Base-by-base conservation (phyloP, 1,140 invertebrate species). In the Battus philenor region DNA sequence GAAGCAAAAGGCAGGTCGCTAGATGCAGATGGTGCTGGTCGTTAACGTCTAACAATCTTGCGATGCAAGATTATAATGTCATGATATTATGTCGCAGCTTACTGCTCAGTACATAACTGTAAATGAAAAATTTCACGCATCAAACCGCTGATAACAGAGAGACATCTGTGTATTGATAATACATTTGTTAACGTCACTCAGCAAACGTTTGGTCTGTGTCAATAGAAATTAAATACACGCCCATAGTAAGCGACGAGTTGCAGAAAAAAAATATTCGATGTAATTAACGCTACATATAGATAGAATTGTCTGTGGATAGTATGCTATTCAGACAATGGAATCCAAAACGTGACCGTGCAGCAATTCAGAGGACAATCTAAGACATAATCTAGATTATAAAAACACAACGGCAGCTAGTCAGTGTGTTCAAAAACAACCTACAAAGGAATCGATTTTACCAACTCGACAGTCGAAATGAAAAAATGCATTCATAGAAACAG, bases 341-440 rank as follows among this genome's bases (percentile, higher is more conserved):
- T 46, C 33, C 43, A 49, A 53, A 76, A 55, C 73, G 67, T 84
- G 80, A 84, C 77, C 73, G 26, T 67, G 75, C 76, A 72, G 44
- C 63, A 73, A 69, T 70, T 61, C 64, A 53, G 46, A 59, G 51
- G 72, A 80, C 72, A 81, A 84, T 81, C 80, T 75, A 27, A 72
- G 63, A 71, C 66, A 69, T 69, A 68, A 79, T 80, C 79, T 79
- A 77, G 72, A 80, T 78, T 73, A 57, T 68, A 71, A 68, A 65
- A 73, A 69, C 62, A 68, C 61, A 61, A 69, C 75, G 56, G 73
- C 75, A 76, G 67, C 71, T 51, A 38, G 47, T 56, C 34, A 58
- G 60, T 54, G 62, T 66, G 54, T 68, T 68, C 68, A 77, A 84
- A 80, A 83, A 81, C 71, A 77, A 80, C 67, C 45, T 29, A 73